Evolutionary conservation across 2,888 invertebrate species (phyloP).

Genomic region (Protophormia terraenovae): DNA sequence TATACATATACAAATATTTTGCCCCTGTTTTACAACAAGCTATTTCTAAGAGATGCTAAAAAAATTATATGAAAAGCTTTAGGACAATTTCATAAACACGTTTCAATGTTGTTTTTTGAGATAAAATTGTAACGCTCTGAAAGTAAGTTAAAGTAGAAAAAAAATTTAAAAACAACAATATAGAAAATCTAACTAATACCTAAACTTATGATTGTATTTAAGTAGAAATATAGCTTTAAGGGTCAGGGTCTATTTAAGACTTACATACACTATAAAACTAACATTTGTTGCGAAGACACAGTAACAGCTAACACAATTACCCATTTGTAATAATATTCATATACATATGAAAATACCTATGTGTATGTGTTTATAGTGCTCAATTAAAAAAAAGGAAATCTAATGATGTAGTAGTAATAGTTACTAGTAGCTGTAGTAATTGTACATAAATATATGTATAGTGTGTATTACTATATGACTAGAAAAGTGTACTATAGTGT

Average conservation of each 20-base stretch:
- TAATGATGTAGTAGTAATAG: slow-evolving; percentile 6
- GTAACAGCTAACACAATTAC: not conserved
- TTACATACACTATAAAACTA: not conserved
- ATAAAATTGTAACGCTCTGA: not conserved
- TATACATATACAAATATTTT: not conserved
- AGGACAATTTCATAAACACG: slow-evolving; percentile 38
- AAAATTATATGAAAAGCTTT: slow-evolving; percentile 18
- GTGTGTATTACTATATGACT: not conserved
- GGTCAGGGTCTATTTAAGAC: slow-evolving; percentile 22
- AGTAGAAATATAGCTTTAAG: slow-evolving; percentile 4
- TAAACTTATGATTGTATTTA: not conserved
- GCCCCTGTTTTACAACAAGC: not conserved
- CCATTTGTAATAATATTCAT: not conserved
- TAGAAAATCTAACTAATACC: not conserved
- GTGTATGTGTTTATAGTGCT: not conserved
- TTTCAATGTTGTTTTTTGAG: slow-evolving; percentile 32
- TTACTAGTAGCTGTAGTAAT: not conserved
- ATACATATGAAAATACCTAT: not conserved
- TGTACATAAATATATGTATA: too few species aligned
- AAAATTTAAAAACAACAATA: not conserved
- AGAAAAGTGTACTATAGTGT: not conserved
- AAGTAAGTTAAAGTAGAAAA: not conserved
- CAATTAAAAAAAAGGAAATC: not conserved
- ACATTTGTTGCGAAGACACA: not conserved
- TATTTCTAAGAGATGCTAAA: not conserved